Evolutionary conservation across 2,113 vertebrate genomes (phyloP).

Genomic region (Notiomystis cincta): DNA sequence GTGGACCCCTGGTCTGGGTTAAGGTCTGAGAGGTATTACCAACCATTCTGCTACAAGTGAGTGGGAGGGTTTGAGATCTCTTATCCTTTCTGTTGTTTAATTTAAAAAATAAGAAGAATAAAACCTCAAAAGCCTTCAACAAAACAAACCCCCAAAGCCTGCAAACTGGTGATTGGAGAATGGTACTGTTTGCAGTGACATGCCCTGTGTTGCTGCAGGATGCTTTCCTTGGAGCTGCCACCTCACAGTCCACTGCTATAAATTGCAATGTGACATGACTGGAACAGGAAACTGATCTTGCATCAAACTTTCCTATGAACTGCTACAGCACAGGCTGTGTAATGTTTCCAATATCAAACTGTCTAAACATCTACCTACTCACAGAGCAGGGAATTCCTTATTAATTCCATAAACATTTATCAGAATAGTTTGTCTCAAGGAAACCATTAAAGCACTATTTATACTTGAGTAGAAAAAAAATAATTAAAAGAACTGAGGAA

Average conservation of each 20-base stretch:
- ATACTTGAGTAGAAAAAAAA: neutral
- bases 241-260: neutral
- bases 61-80: neutral
- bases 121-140: neutral
- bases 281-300: neutral
- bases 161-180: neutral
- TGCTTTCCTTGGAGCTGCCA: neutral
- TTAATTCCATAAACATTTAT: conserved; percentile 12
- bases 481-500: neutral
- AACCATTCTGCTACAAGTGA: neutral
- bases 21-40: neutral
- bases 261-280: neutral
- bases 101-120: no score
- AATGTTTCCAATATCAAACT: neutral
- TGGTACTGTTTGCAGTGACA: neutral
- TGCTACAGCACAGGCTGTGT: neutral
- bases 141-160: neutral
- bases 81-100: neutral
- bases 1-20: neutral
- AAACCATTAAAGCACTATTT: neutral
- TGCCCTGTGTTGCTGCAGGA: neutral
- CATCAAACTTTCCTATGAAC: neutral
- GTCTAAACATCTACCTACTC: conserved; percentile 14
- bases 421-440: neutral
- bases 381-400: neutral